A percentile compares a stretch with the other conserved stretches of the same genome.
These are phyloP conservation scores for Enteromius paludinosus DNA, from an alignment of 2,797 vertebrate genomes.

Conservation along the genomic window DNA sequence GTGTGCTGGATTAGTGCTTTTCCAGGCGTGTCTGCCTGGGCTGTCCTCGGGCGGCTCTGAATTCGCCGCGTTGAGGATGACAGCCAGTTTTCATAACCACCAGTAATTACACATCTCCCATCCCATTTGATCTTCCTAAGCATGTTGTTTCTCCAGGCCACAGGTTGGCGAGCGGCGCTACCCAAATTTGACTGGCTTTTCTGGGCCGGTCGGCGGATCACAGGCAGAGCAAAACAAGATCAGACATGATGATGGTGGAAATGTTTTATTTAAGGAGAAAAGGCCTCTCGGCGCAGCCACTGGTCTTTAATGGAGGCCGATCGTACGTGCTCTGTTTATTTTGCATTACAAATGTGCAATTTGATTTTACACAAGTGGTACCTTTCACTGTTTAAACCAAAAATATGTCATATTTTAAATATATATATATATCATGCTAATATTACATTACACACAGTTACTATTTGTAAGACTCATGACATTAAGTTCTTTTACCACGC, in stretches of 20 bases:
- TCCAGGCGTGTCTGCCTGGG: slow-evolving; percentile 60
- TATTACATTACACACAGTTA: slow-evolving; percentile 1
- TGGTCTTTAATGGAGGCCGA: slow-evolving; percentile 45
- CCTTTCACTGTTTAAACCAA: slow-evolving; percentile 23
- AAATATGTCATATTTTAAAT: slow-evolving; percentile 3
- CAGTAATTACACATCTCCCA: slow-evolving; percentile 64
- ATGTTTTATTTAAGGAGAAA: slow-evolving; percentile 51
- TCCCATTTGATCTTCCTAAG: slow-evolving; percentile 64
- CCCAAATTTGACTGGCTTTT: slow-evolving; percentile 45
- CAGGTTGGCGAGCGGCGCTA: slow-evolving; percentile 45
- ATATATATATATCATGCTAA: slow-evolving; percentile 22
- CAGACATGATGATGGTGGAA: slow-evolving; percentile 54
- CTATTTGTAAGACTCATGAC: slow-evolving; percentile 14
- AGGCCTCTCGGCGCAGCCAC: slow-evolving; percentile 13
- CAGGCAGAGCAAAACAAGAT: slow-evolving; percentile 49
- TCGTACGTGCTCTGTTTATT: slow-evolving; percentile 39
- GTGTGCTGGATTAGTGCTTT: slow-evolving; percentile 31
- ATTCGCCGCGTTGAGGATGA: slow-evolving; percentile 59
- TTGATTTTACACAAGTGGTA: slow-evolving; percentile 28
- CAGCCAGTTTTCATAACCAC: slow-evolving; percentile 63
- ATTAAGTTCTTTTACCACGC: not conserved
- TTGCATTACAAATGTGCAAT: slow-evolving; percentile 38
- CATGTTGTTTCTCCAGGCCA: slow-evolving; percentile 56
- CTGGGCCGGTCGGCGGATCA: slow-evolving; percentile 48
- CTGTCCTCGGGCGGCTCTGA: slow-evolving; percentile 63